These are phyloP conservation scores for Cephus cinctus DNA, from an alignment of 1,140 invertebrate species.

Conservation along the genomic window DNA sequence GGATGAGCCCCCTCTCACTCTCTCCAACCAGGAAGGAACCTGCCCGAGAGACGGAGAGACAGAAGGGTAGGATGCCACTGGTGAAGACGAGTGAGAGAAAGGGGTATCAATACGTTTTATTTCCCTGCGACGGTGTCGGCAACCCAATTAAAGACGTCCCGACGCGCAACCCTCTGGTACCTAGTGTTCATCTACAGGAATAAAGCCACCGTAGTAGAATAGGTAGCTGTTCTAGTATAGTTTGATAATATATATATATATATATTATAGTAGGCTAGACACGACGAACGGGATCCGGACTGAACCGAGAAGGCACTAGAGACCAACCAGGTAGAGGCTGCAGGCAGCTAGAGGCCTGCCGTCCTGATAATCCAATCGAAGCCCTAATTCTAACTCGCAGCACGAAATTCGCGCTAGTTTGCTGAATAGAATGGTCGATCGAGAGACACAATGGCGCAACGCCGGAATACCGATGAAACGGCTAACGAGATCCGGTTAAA, in stretches of 20 bases:
- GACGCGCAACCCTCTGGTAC: slow-evolving; percentile 38
- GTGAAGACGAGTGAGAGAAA: slow-evolving; percentile 3
- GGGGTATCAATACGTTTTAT: slow-evolving; percentile 39
- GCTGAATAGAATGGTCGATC: slow-evolving; percentile 49
- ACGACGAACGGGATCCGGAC: no score
- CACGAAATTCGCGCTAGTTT: slow-evolving; percentile 54
- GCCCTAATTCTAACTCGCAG: slow-evolving; percentile 55
- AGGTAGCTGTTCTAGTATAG: no score
- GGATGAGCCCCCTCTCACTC: no score
- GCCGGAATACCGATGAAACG: slow-evolving; percentile 31
- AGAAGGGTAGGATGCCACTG: background rate
- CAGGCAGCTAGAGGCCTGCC: slow-evolving; percentile 17
- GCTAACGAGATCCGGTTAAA: slow-evolving; percentile 45
- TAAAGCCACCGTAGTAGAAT: no score
- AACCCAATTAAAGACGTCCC: slow-evolving; percentile 57
- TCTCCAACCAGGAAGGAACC: no score
- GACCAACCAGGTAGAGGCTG: slow-evolving; percentile 17
- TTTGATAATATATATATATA: no score
- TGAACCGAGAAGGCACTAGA: slow-evolving; percentile 36
- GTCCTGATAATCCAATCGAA: slow-evolving; percentile 56
- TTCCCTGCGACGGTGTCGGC: slow-evolving; percentile 40
- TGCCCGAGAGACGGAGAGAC: background rate
- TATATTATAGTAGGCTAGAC: no score
- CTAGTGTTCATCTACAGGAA: no score
- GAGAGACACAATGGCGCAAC: slow-evolving; percentile 45